phyloP scores from a whole-genome alignment of 2,113 vertebrate genomes.

The Ictalurus punctatus region DNA sequence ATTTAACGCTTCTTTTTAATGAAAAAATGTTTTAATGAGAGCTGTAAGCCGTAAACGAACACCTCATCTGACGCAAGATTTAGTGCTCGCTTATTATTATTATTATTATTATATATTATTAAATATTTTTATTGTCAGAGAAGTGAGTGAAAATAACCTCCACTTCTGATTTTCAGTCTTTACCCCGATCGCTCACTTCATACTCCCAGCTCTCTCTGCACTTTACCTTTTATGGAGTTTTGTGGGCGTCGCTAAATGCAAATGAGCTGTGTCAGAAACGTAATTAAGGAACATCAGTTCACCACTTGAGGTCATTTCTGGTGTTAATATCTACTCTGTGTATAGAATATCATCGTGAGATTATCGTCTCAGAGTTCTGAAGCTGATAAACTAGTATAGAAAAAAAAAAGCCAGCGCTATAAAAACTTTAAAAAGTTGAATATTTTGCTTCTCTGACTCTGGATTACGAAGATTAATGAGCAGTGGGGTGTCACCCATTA shows the following conservation, averaged over 20 bases:
- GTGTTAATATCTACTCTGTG: neutral
- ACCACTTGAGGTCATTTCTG: neutral
- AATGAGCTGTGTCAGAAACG: neutral
- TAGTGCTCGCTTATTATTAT: no score
- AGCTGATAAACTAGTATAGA: neutral
- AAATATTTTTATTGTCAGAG: neutral
- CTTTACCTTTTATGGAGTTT: slow-evolving; percentile 12
- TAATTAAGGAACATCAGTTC: neutral
- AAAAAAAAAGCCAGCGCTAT: neutral
- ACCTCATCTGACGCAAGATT: no score
- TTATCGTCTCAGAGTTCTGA: neutral
- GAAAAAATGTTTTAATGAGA: no score
- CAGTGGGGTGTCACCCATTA: neutral
- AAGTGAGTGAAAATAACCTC: neutral
- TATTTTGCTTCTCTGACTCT: neutral
- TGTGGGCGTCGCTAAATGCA: neutral
- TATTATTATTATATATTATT: no score
- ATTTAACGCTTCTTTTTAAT: no score
- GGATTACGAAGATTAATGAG: neutral
- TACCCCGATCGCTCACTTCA: neutral
- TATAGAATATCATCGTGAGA: neutral
- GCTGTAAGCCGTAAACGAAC: no score
- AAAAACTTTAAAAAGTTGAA: neutral
- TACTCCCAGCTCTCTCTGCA: no score
- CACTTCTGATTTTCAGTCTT: neutral